Evolutionary conservation across 2,888 invertebrate genomes (phyloP).

Genomic region (Hypolimnas misippus): DNA sequence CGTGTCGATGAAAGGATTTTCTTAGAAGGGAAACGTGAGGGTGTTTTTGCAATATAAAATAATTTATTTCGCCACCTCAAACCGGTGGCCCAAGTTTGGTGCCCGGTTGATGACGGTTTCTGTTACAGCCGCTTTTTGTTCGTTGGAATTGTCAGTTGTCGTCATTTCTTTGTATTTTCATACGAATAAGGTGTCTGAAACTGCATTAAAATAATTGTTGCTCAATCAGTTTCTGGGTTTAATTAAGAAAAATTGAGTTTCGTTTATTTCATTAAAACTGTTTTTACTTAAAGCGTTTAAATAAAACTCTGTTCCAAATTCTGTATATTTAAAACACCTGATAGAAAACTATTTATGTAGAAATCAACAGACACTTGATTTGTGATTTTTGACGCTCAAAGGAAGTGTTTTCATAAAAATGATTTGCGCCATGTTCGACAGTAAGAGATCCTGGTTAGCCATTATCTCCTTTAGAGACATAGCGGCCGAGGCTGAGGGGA

Average conservation of each 20-base stretch:
- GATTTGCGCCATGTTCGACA: too few species aligned
- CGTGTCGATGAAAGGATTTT: slow-evolving; percentile 21
- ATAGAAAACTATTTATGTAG: too few species aligned
- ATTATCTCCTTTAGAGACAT: too few species aligned
- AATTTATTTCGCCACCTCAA: slow-evolving; percentile 9
- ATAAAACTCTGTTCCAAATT: neutral
- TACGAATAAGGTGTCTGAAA: slow-evolving; percentile 4
- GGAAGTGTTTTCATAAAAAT: too few species aligned
- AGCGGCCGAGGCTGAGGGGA: too few species aligned
- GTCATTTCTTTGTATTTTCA: neutral
- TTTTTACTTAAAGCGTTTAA: neutral
- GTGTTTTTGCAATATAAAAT: slow-evolving; percentile 7
- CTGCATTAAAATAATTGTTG: slow-evolving; percentile 1
- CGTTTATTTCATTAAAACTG: neutral
- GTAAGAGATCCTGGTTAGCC: too few species aligned
- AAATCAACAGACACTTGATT: too few species aligned
- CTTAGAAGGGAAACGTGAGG: slow-evolving; percentile 16
- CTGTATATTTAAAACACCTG: neutral
- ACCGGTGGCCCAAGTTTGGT: slow-evolving; percentile 22
- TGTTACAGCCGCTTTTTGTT: slow-evolving; percentile 21
- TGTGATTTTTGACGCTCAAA: too few species aligned
- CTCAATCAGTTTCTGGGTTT: neutral
- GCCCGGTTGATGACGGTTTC: slow-evolving; percentile 19
- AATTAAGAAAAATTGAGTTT: neutral
- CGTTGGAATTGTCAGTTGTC: neutral